Base-by-base conservation (phyloP, 2,797 vertebrate species). In the Gambusia yucatana region DNA sequence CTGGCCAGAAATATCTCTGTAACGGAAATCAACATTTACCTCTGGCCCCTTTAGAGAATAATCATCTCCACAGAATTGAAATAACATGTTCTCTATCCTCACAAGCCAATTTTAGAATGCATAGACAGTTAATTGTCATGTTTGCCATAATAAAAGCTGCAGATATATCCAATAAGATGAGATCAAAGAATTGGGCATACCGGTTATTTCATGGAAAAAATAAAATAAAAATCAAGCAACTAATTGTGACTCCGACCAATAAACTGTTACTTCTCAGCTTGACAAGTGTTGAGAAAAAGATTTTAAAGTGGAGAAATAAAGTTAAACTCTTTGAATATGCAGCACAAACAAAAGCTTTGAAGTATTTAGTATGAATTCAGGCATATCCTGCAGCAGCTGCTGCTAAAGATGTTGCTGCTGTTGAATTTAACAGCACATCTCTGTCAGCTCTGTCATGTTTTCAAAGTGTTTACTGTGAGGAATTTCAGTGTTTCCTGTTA, bases 221-320 rank as follows among this genome's bases (percentile, higher is more conserved):
- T 2, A 0, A 4, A 25, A 13, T 2, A 69, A 25, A 25, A 43
- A 44, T 7, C 39, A 44, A 67, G 9, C 3, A 67, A 41, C 17
- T 67, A 41, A 65, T 65, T 65, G 16, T 20, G 20, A 22, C 39
- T 25, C 39, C 25, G 1, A 39, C 20, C 9, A 67, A 67, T 65
- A 47, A 48, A 48, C 70, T 48, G 17, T 30, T 28, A 47, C 9
- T 28, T 47, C n/a, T 30, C 43, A 72, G 16, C 70, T 47, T 47
- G n/a, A 30, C n/a, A 17, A 36, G 0, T 33, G 30, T 36, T 72
- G 46, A 72, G 30, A 50, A 22, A 72, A 48, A 17, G 8, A 46
- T 73, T 73, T 52, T 22, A 73, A 65, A 39, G 61, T 8, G 61
- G 30, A 39, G 61, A 65, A 65, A 36, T 36, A 63, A 36, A 47